phyloP scores from a whole-genome alignment of 2,113 vertebrate genomes.

The Anoplopoma fimbria region DNA sequence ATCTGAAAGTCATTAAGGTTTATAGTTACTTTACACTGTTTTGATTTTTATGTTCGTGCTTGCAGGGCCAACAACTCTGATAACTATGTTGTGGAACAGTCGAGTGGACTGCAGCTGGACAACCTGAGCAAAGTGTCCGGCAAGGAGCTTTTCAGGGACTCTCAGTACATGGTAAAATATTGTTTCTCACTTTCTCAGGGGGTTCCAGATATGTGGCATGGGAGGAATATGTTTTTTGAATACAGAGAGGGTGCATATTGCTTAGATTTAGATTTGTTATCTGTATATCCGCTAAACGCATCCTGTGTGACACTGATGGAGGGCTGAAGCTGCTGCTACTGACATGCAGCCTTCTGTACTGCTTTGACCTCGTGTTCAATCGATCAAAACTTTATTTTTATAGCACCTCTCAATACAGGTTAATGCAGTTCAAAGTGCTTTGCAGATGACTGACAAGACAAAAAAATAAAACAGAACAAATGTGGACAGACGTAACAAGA shows the following conservation, averaged over 20 bases:
- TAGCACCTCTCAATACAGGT: too few relatives aligned
- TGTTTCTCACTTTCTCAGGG: neutral
- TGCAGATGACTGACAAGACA: neutral
- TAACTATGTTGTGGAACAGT: slow-evolving; percentile 72
- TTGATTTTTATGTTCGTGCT: neutral
- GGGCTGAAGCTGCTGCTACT: neutral
- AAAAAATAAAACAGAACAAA: neutral
- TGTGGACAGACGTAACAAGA: neutral
- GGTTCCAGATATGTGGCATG: neutral
- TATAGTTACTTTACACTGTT: neutral
- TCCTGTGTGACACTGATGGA: slow-evolving; percentile 6
- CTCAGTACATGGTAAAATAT: slow-evolving; percentile 77
- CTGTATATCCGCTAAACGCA: too few relatives aligned
- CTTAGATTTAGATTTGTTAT: too few relatives aligned
- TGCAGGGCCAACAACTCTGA: slow-evolving; percentile 74
- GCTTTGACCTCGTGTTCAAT: too few relatives aligned
- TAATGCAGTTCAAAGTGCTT: too few relatives aligned
- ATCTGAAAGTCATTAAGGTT: neutral
- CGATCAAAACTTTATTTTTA: too few relatives aligned
- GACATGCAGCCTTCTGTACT: too few relatives aligned
- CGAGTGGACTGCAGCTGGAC: slow-evolving; percentile 65
- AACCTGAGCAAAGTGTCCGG: slow-evolving; percentile 77
- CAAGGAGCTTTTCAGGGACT: slow-evolving; percentile 76
- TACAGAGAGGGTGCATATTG: neutral
- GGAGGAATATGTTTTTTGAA: neutral